Conservation (phyloP, 2,113 vertebrate species). For the Hypanus sabinus region DNA sequence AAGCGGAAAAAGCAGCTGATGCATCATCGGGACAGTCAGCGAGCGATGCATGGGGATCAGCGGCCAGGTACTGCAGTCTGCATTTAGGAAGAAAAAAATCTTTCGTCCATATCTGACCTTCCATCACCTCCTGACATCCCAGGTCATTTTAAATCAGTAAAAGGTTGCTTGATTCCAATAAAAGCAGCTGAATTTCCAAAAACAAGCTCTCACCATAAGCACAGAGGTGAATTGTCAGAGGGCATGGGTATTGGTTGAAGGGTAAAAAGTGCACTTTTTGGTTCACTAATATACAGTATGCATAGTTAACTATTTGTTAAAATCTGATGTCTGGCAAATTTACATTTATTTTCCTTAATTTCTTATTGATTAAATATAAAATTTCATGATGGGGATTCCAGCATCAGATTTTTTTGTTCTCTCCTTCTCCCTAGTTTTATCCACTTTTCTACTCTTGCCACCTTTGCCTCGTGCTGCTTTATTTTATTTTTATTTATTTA, state of each 20-base stretch:
- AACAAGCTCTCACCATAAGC: not conserved
- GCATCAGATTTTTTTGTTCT: no score
- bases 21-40: constrained; percentile 38
- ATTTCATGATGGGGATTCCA: no score
- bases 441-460: no score
- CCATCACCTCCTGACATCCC: not conserved
- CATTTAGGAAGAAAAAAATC: not conserved
- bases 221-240: not conserved
- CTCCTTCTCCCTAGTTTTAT: no score
- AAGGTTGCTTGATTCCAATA: not conserved
- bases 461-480: no score
- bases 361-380: no score
- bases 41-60: not conserved
- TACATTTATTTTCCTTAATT: no score
- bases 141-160: not conserved
- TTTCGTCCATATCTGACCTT: not conserved
- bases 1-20: constrained; percentile 77
- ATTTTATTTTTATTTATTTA: no score
- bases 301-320: no score
- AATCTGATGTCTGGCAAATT: no score
- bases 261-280: no score
- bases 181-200: not conserved
- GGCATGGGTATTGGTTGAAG: not conserved
- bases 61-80: constrained; percentile 51
- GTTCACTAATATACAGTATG: no score